Conservation (phyloP, 2,797 vertebrate species). For the Sebastiscus albofasciatus region DNA sequence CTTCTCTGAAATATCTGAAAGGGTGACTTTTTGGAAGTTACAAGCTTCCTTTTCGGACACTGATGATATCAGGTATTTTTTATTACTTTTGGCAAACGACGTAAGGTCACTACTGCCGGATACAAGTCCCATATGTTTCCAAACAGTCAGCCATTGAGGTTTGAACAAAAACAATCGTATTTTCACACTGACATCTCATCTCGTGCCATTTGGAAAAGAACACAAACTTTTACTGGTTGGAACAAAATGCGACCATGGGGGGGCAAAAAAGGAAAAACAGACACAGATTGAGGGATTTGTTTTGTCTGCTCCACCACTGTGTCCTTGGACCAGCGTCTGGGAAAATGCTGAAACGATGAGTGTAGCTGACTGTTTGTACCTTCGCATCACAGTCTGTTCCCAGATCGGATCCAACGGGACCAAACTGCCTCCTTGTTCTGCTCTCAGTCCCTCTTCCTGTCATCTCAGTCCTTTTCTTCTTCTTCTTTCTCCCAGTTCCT, state of each 20-base stretch:
- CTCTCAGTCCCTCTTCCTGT: constrained; percentile 32
- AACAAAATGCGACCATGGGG: neutral
- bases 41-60: neutral
- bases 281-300: constrained; percentile 31
- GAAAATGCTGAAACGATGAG: constrained; percentile 34
- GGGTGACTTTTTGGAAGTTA: neutral
- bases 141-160: neutral
- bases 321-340: constrained; percentile 44
- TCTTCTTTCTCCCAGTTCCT: constrained; percentile 24
- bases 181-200: constrained; percentile 11
- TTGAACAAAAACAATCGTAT: constrained; percentile 4
- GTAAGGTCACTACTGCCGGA: neutral
- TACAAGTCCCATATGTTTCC: constrained; percentile 17
- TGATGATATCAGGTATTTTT: constrained; percentile 1
- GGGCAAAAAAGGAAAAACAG: neutral
- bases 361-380: constrained; percentile 34
- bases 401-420: constrained; percentile 29
- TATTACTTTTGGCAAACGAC: neutral
- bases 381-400: constrained; percentile 46
- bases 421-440: constrained; percentile 28
- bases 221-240: neutral
- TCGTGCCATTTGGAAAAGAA: neutral
- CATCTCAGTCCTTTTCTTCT: constrained; percentile 4
- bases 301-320: constrained; percentile 54
- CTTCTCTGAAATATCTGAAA: neutral